Conservation (phyloP, 2,113 vertebrate genomes). For the Prionailurus viverrinus region DNA sequence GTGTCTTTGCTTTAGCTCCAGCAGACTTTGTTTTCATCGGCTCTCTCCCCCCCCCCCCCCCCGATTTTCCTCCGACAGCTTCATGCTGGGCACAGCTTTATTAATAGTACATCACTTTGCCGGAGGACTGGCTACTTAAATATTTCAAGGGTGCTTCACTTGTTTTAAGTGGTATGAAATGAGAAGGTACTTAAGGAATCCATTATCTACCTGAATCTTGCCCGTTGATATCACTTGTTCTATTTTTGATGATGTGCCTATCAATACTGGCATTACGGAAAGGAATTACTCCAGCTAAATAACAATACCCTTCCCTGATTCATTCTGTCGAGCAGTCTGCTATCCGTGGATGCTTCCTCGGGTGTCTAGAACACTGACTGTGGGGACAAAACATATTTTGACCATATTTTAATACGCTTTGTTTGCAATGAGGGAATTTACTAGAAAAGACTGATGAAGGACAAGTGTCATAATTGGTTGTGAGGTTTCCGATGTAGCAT, state of each 20-base stretch:
- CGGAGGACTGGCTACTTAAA: conserved; percentile 68
- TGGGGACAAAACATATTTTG: not conserved
- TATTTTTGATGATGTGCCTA: conserved; percentile 57
- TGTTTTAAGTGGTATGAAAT: conserved; percentile 67
- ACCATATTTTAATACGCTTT: conserved; percentile 32
- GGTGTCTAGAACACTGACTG: conserved; percentile 26
- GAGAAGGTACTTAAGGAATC: conserved; percentile 70
- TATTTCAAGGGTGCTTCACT: conserved; percentile 75
- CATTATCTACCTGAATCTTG: conserved; percentile 69
- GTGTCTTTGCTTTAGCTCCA: conserved; percentile 55
- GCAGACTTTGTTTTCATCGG: conserved; percentile 63
- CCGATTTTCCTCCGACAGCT: conserved; percentile 60
- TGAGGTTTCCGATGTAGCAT: conserved; percentile 1
- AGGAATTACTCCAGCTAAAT: conserved; percentile 60
- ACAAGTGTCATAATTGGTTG: conserved; percentile 40
- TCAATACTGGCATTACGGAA: conserved; percentile 45
- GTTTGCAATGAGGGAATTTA: conserved; percentile 42
- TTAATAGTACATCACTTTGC: conserved; percentile 60
- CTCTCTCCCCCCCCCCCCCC: not conserved
- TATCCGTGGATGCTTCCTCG: not conserved
- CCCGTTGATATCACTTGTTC: conserved; percentile 63
- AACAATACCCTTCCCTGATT: conserved; percentile 30
- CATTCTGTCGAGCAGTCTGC: conserved; percentile 46
- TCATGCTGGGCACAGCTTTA: conserved; percentile 67
- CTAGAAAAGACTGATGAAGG: conserved; percentile 45